phyloP scores from a whole-genome alignment of 2,797 vertebrate genomes.

The Acestrorhynchus altus region DNA sequence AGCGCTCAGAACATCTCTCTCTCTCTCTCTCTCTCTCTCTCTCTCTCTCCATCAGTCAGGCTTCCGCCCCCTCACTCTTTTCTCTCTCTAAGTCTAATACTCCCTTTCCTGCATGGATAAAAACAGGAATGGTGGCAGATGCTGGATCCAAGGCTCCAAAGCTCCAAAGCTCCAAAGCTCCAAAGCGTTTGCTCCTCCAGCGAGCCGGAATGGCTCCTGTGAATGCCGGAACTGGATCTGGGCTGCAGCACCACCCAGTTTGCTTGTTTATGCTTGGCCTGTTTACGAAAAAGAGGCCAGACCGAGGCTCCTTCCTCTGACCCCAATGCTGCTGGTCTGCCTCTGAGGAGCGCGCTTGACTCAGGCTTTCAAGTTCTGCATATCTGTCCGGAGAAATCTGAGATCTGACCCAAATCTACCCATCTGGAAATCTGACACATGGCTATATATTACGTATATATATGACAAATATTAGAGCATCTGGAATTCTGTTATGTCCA shows the following conservation, averaged over 20 bases:
- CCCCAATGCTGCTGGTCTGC: background rate
- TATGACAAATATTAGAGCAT: too few relatives aligned
- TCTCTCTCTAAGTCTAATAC: constrained; percentile 50
- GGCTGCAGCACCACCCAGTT: constrained; percentile 4
- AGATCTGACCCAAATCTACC: too few relatives aligned
- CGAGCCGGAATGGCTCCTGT: constrained; percentile 19
- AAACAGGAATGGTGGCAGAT: constrained; percentile 6
- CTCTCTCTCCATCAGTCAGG: constrained; percentile 55
- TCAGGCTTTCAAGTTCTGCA: background rate
- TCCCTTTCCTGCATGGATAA: constrained; percentile 48
- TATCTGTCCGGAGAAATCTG: too few relatives aligned
- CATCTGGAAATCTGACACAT: too few relatives aligned
- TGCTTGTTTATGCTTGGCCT: constrained; percentile 20
- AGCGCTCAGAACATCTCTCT: constrained; percentile 40
- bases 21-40: constrained; percentile 35
- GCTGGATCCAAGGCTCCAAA: constrained; percentile 21
- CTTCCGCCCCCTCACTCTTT: constrained; percentile 58
- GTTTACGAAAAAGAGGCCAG: constrained; percentile 34
- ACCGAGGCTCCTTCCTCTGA: background rate
- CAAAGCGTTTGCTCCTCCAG: constrained; percentile 8
- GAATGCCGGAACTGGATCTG: background rate
- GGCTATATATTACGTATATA: too few relatives aligned
- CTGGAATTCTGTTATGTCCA: too few relatives aligned
- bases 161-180: too few relatives aligned
- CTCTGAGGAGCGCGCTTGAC: background rate